Evolutionary conservation across 2,888 invertebrate genomes (phyloP).

Genomic region (Gari tellinella): DNA sequence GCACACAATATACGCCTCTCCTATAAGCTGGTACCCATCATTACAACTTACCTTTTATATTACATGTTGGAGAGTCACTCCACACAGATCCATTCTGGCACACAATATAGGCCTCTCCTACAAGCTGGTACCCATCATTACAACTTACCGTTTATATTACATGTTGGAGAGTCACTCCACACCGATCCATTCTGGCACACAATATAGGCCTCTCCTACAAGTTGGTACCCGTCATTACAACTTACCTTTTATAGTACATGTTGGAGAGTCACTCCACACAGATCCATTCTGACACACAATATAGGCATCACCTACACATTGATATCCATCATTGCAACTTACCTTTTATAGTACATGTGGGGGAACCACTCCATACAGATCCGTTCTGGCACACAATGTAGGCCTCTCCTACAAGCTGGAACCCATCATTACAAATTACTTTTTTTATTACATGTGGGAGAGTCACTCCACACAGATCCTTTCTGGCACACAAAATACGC

Average conservation of each 20-base stretch:
- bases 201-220: too few relatives aligned
- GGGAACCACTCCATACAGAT: slow-evolving; percentile 15
- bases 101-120: slow-evolving; percentile 1
- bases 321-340: slow-evolving; percentile 7
- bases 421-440: slow-evolving; percentile 23
- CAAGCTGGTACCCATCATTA: not conserved
- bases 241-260: slow-evolving; percentile 4
- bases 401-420: slow-evolving; percentile 7
- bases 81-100: slow-evolving; percentile 1
- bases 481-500: slow-evolving; percentile 1
- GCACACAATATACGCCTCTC: not conserved
- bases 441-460: slow-evolving; percentile 10
- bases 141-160: not conserved
- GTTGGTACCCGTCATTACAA: too few relatives aligned
- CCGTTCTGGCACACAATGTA: not conserved
- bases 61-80: not conserved
- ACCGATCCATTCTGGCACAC: too few relatives aligned
- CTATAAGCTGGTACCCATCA: slow-evolving; percentile 9
- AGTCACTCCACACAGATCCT: slow-evolving; percentile 15
- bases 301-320: not conserved
- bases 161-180: not conserved
- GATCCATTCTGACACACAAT: slow-evolving; percentile 1
- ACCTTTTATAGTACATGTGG: slow-evolving; percentile 16
- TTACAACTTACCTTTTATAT: slow-evolving; percentile 10
- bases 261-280: slow-evolving; percentile 9